Conservation (phyloP, 2,113 vertebrate species). For the Heterochromis multidens region DNA sequence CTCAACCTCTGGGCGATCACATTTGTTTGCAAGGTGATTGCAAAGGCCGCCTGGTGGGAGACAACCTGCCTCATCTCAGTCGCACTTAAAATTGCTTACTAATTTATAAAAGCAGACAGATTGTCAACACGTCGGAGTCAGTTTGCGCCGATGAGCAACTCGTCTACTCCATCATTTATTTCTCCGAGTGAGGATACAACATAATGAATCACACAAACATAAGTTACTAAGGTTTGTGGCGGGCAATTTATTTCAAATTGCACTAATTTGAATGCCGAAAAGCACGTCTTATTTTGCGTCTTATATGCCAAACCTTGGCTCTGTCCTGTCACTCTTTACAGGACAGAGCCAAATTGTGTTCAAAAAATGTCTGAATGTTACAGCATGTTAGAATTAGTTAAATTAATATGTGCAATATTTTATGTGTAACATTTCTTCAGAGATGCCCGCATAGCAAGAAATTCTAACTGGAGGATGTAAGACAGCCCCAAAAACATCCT, state of each 20-base stretch:
- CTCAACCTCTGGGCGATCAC: not conserved
- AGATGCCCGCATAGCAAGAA: too few species aligned
- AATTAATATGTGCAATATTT: too few species aligned
- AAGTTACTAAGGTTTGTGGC: not conserved
- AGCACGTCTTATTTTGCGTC: not conserved
- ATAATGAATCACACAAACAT: not conserved
- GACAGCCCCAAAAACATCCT: too few species aligned
- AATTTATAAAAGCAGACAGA: not conserved
- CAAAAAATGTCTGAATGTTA: too few species aligned
- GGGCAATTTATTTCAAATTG: not conserved
- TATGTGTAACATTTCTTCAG: too few species aligned
- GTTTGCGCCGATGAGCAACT: not conserved
- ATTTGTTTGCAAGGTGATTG: not conserved
- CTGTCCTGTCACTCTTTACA: too few species aligned
- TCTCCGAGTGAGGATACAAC: not conserved
- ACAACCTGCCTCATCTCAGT: not conserved
- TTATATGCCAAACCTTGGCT: too few species aligned
- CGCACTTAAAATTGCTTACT: not conserved
- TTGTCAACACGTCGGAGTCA: not conserved
- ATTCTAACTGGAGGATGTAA: too few species aligned
- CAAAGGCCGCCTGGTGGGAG: not conserved
- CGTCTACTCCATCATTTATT: not conserved
- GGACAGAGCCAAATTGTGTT: too few species aligned
- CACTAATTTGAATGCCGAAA: not conserved
- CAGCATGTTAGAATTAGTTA: too few species aligned